Evolutionary conservation across 2,797 vertebrate genomes (phyloP).

Genomic region (Gambusia yucatana): DNA sequence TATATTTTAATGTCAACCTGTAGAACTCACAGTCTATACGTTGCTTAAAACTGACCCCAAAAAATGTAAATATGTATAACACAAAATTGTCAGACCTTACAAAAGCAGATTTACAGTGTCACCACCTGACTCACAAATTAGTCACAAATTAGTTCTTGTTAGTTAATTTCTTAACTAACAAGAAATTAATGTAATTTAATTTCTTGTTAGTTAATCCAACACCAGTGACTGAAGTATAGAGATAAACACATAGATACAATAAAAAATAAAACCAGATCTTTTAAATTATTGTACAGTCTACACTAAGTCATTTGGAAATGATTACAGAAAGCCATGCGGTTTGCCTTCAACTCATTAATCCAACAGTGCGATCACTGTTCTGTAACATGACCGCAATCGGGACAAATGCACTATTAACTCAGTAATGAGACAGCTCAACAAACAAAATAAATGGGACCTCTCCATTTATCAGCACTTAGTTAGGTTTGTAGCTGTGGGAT

Average conservation of each 20-base stretch:
- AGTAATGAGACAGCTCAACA: slow-evolving; percentile 78
- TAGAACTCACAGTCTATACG: neutral
- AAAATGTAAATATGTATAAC: too few relatives aligned
- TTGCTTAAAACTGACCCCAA: neutral
- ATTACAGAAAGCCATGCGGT: neutral
- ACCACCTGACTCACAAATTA: too few relatives aligned
- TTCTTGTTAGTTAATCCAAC: neutral
- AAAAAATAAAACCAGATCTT: neutral
- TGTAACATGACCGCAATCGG: slow-evolving; percentile 70
- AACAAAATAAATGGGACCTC: slow-evolving; percentile 73
- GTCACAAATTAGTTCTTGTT: too few relatives aligned
- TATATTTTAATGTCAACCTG: neutral
- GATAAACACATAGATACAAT: neutral
- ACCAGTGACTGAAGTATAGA: neutral
- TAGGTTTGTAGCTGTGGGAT: slow-evolving; percentile 43
- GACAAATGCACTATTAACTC: slow-evolving; percentile 77
- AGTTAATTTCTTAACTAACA: too few relatives aligned
- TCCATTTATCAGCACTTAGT: slow-evolving; percentile 61
- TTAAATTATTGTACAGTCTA: neutral
- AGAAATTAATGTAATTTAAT: neutral
- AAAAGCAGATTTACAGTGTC: too few relatives aligned
- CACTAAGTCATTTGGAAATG: neutral
- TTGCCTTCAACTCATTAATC: slow-evolving; percentile 44
- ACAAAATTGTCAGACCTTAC: too few relatives aligned
- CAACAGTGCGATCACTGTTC: slow-evolving; percentile 66